Percentiles rank a stretch among this genome's conserved stretches.
Evolutionary conservation across 2,113 vertebrate genomes (phyloP).

Genomic region (Gymnogyps californianus): DNA sequence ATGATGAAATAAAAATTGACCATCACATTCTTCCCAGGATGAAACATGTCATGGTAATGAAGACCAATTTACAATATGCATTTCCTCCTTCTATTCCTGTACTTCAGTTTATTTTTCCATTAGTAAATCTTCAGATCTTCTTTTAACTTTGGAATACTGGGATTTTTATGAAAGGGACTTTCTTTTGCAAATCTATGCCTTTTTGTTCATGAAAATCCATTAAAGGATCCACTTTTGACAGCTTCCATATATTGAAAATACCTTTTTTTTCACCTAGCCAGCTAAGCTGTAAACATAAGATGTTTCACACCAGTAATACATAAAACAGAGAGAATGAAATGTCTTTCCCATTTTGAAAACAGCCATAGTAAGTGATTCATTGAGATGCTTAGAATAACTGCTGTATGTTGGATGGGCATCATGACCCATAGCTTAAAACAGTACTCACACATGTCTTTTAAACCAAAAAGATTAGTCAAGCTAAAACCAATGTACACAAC

Average conservation of each 20-base stretch:
- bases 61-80: neutral
- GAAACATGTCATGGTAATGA: neutral
- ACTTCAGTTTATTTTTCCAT: slow-evolving; percentile 7
- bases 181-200: neutral
- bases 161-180: neutral
- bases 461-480: neutral
- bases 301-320: neutral
- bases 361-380: neutral
- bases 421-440: neutral
- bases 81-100: slow-evolving; percentile 33
- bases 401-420: neutral
- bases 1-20: neutral
- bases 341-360: neutral
- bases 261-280: neutral
- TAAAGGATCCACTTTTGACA: neutral
- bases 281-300: neutral
- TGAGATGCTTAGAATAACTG: neutral
- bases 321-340: neutral
- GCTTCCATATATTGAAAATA: neutral
- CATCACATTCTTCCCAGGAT: neutral
- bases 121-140: neutral
- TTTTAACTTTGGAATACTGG: neutral
- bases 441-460: neutral
- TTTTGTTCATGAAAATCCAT: neutral
- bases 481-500: neutral